These are phyloP conservation scores for Oceanites oceanicus DNA, from an alignment of 2,113 vertebrate genomes.

Conservation along the genomic window DNA sequence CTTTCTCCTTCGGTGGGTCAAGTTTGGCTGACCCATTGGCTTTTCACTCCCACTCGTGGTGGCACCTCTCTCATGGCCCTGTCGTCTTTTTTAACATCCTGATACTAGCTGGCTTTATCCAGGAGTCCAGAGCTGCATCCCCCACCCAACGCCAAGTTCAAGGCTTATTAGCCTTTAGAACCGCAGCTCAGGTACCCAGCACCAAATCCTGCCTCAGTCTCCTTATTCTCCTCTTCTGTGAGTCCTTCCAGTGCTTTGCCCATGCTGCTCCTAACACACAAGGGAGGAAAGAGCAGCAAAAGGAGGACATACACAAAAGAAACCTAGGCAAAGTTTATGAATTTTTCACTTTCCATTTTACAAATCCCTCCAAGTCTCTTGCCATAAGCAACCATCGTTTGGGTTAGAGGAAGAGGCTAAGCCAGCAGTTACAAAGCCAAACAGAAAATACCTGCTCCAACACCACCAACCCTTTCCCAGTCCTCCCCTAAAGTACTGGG, in stretches of 20 bases:
- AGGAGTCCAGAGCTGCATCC: neutral
- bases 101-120: neutral
- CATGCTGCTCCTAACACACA: accelerated
- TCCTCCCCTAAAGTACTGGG: neutral
- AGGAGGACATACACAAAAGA: neutral
- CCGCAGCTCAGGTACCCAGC: neutral
- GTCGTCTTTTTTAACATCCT: neutral
- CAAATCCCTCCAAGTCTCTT: neutral
- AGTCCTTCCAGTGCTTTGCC: neutral
- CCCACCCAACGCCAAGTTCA: neutral
- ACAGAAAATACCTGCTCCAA: neutral
- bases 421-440: neutral
- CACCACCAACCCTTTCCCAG: neutral
- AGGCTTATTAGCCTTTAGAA: neutral
- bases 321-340: accelerated
- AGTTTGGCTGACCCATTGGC: neutral
- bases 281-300: neutral
- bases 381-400: neutral
- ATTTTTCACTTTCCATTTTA: neutral
- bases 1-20: neutral
- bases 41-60: accelerated
- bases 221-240: neutral
- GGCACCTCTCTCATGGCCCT: neutral
- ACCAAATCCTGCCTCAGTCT: neutral
- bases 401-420: neutral